Evolutionary conservation across 2,888 invertebrate genomes (phyloP), one percentile per base, ranked within the genome.

Genomic region (Sepiola atlantica): DNA sequence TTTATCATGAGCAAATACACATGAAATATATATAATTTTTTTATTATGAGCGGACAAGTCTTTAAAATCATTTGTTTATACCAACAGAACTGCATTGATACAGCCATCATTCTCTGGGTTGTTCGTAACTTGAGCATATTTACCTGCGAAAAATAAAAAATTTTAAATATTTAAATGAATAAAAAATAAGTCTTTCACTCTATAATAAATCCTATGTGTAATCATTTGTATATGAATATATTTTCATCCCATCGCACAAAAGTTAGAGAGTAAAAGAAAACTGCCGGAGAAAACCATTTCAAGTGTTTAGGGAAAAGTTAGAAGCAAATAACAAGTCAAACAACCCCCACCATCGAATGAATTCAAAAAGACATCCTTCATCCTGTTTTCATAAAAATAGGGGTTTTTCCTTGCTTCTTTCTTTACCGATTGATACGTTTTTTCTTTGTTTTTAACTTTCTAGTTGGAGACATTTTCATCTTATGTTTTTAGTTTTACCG

Each of bases 41-140:
- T 77, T 10, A 77, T 77, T 18, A n/a, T 77, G n/a, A 77, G 32
- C 77, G n/a, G 77, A 77, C n/a, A 77, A 77, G 77, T 16, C 18
- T 61, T 61, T 61, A 8, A 45, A 61, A 21, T 4, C 24, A 61
- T 10, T 10, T 35, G 77, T 98, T 45, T 98, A 99, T 95, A 99
- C 99, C 97, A 99, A 98, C 95, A 99, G 98, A 95, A 99, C 99
- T 97, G 99, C 99, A 98, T 99, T 99, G 95, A 99, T 99, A 97
- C 99, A 99, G 35, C 99, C 99, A 98, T 99, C 99, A 97, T 99
- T 99, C 97, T 99, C 99, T 0, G 99, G 99, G 98, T 99, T 99
- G 97, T 99, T 99, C 0, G 99, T 99, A 35, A 99, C 99, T 97
- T 99, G 99, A 0, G 99, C 99, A 97, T 99, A 99, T 98, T 99